Evolutionary conservation across 2,888 invertebrate species (phyloP).

Genomic region (Cepaea hortensis): DNA sequence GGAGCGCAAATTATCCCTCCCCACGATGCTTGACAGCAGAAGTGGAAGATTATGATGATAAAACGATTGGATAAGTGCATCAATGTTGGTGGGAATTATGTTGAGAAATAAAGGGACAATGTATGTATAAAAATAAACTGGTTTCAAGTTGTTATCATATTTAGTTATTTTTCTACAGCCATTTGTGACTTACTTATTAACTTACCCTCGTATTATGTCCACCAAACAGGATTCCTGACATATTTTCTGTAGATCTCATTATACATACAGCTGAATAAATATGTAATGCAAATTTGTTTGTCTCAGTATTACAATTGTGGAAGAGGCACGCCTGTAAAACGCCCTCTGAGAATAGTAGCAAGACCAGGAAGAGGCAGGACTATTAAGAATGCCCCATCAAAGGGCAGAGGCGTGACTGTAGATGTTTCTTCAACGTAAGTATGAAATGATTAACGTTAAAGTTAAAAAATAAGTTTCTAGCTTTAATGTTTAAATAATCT

Average conservation of each 20-base stretch:
- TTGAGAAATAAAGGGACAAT: no score
- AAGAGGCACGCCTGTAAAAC: constrained; percentile 55
- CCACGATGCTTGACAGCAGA: no score
- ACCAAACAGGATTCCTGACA: no score
- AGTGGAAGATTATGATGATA: no score
- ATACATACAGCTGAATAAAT: neutral
- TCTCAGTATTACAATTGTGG: constrained; percentile 41
- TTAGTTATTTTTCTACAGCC: no score
- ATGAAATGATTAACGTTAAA: neutral
- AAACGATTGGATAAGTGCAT: neutral
- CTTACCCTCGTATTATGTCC: no score
- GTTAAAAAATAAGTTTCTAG: neutral
- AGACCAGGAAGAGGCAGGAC: constrained; percentile 55
- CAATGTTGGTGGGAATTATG: neutral
- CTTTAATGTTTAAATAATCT: neutral
- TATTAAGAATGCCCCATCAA: constrained; percentile 55
- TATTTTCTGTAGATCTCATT: no score
- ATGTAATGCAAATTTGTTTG: neutral
- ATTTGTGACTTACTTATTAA: no score
- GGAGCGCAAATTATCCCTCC: no score
- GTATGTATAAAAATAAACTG: no score
- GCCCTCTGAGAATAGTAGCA: constrained; percentile 62
- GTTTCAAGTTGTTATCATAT: no score
- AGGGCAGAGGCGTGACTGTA: constrained; percentile 66
- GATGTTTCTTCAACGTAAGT: constrained; percentile 61